Conservation (phyloP, 2,113 vertebrate species). For the Ptilonorhynchus violaceus region DNA sequence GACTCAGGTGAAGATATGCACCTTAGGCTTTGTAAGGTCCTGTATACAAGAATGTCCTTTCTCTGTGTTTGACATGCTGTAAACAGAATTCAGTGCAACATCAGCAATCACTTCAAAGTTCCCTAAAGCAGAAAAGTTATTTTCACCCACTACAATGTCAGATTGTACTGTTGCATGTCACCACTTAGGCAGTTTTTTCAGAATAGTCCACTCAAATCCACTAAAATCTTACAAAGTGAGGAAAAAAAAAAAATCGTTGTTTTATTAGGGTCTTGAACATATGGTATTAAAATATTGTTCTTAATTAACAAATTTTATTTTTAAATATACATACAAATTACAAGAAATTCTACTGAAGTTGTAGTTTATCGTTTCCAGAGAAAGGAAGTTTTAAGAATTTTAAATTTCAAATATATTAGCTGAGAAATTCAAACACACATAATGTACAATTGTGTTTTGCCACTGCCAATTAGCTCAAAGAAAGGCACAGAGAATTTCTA, state of each 20-base stretch:
- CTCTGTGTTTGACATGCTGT: not conserved
- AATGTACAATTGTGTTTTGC: not conserved
- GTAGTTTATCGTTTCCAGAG: rapidly evolving
- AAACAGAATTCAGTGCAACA: not conserved
- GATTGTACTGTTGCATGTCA: not conserved
- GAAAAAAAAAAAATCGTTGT: not conserved
- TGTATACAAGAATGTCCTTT: not conserved
- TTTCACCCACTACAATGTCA: not conserved
- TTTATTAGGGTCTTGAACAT: not conserved
- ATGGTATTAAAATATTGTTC: not conserved
- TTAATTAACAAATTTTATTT: not conserved
- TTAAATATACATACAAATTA: not conserved
- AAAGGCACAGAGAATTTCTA: not conserved
- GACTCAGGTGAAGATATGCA: not conserved
- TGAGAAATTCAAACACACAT: not conserved
- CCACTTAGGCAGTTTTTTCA: not conserved
- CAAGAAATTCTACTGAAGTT: not conserved
- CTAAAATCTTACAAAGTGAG: not conserved
- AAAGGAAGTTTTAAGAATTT: not conserved
- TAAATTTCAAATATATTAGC: not conserved
- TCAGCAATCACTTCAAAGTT: not conserved
- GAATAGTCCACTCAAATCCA: not conserved
- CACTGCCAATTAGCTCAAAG: not conserved
- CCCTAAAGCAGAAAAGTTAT: not conserved
- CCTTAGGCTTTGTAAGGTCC: not conserved